Conservation (phyloP, 2,888 invertebrate genomes). For the Euzetes globulus region DNA sequence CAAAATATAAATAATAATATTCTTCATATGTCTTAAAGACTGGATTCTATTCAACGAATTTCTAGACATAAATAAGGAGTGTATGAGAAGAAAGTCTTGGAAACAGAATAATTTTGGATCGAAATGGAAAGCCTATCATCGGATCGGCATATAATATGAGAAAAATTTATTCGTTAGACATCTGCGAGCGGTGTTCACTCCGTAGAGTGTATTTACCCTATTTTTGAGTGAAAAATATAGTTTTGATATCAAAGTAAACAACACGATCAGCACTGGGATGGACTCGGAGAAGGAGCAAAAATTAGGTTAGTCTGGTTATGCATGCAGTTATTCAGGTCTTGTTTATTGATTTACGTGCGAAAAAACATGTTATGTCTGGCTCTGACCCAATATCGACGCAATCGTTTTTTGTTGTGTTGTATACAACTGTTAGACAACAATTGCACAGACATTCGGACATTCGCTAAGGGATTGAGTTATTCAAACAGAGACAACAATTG, state of each 20-base stretch:
- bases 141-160: neutral
- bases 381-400: conserved; percentile 24
- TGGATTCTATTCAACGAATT: no score
- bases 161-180: neutral
- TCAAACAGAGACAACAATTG: conserved; percentile 27
- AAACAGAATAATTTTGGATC: neutral
- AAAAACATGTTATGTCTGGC: conserved; percentile 30
- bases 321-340: conserved; percentile 15
- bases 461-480: conserved; percentile 30
- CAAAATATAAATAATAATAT: no score
- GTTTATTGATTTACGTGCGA: conserved; percentile 29
- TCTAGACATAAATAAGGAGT: no score
- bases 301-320: conserved; percentile 26
- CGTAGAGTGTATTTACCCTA: conserved; percentile 18
- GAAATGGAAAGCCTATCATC: neutral
- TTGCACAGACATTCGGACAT: neutral
- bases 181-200: neutral
- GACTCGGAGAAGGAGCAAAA: neutral
- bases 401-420: conserved; percentile 13
- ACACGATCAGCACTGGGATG: neutral
- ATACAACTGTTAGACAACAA: conserved; percentile 17
- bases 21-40: no score
- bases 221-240: neutral
- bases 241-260: conserved; percentile 26
- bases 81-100: no score